Evolutionary conservation across 2,888 invertebrate species (phyloP).

Genomic region (Schizotus pectinicornis): DNA sequence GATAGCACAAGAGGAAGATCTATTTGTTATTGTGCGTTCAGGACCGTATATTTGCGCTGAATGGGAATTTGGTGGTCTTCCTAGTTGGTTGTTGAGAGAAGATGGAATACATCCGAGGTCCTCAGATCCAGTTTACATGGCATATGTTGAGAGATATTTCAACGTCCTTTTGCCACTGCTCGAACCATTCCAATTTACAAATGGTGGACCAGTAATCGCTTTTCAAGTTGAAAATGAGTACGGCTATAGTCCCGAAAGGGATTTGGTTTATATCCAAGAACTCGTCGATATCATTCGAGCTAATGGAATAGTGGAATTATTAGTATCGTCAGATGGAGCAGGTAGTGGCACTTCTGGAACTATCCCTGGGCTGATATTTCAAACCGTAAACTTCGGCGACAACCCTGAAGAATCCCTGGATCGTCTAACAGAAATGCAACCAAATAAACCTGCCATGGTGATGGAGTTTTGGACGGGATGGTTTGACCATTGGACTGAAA

Average conservation of each 20-base stretch:
- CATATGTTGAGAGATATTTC: conserved; percentile 61
- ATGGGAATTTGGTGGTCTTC: conserved; percentile 68
- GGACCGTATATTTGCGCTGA: conserved; percentile 95
- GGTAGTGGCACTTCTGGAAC: conserved; percentile 37
- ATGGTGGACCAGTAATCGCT: conserved; percentile 60
- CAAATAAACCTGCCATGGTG: conserved; percentile 62
- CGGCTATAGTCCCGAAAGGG: conserved; percentile 65
- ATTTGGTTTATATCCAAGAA: conserved; percentile 57
- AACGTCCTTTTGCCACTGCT: conserved; percentile 59
- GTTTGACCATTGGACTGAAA: conserved; percentile 66
- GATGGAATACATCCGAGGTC: conserved; percentile 39
- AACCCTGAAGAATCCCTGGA: conserved; percentile 55
- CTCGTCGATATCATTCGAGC: conserved; percentile 53
- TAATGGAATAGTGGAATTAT: conserved; percentile 58
- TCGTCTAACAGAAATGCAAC: conserved; percentile 57
- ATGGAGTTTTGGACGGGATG: conserved; percentile 69
- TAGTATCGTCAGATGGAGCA: conserved; percentile 62
- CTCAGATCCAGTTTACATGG: conserved; percentile 52
- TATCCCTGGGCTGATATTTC: conserved; percentile 48
- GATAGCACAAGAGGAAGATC: conserved; percentile 75
- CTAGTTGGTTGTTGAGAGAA: conserved; percentile 48
- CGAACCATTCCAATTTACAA: conserved; percentile 64
- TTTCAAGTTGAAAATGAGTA: conserved; percentile 83
- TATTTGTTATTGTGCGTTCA: conserved; percentile 80
- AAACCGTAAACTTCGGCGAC: conserved; percentile 63